A percentile compares a stretch with the other conserved stretches of the same genome.
phyloP scores from a whole-genome alignment of 2,888 invertebrate species.

The Mimas tiliae region DNA sequence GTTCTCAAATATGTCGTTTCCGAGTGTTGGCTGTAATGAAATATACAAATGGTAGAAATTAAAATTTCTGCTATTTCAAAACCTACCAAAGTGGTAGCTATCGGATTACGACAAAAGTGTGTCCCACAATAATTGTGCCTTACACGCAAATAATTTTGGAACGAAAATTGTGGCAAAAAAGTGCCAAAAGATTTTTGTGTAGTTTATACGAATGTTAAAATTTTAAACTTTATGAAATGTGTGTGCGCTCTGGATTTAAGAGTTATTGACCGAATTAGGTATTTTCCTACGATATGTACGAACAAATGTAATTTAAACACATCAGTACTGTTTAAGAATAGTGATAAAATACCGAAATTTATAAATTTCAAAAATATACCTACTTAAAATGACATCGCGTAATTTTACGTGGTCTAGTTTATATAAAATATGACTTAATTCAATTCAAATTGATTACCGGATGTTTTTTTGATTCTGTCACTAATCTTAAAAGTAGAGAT shows the following conservation, averaged over 20 bases:
- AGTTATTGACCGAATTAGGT: slow-evolving; percentile 38
- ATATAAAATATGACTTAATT: background rate
- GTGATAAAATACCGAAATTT: slow-evolving; percentile 29
- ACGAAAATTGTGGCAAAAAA: slow-evolving; percentile 56
- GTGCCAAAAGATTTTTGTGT: slow-evolving; percentile 64
- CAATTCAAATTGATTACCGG: background rate
- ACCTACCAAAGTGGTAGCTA: slow-evolving; percentile 29
- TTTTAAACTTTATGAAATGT: slow-evolving; percentile 44
- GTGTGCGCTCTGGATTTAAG: slow-evolving; percentile 24
- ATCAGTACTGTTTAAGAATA: slow-evolving; percentile 31
- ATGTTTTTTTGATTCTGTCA: background rate
- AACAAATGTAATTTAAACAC: slow-evolving; percentile 33
- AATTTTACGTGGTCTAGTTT: background rate
- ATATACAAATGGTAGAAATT: slow-evolving; percentile 24
- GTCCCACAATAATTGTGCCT: slow-evolving; percentile 71
- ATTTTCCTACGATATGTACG: slow-evolving; percentile 50
- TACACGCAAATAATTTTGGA: slow-evolving; percentile 67
- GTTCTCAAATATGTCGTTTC: background rate
- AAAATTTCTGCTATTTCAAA: slow-evolving; percentile 24
- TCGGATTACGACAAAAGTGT: slow-evolving; percentile 38
- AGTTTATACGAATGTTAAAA: slow-evolving; percentile 49
- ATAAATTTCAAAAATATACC: background rate
- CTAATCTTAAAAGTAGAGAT: slow-evolving; percentile 7
- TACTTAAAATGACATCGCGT: no score
- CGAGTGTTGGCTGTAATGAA: background rate